Evolutionary conservation across 2,797 vertebrate genomes (phyloP), one percentile per base, ranked within the genome.

Genomic region (Sebastes kiyomatsui): DNA sequence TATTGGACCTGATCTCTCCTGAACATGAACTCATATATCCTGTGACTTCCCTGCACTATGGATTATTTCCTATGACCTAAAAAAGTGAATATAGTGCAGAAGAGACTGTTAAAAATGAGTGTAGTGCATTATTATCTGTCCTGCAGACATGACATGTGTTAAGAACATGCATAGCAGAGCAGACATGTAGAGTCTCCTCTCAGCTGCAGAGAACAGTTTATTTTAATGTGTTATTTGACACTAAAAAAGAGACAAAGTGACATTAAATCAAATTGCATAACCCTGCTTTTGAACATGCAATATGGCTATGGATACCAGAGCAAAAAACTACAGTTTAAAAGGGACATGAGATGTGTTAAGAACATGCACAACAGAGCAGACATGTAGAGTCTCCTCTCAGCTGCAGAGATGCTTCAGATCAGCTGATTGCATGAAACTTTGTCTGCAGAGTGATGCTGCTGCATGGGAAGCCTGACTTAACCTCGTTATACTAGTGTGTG

Each of bases 391-490:
- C 59, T 55, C 49, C 54, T n/a, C 33, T 35, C 56, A 67, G 72
- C 78, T 75, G 71, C 66, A 46, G 71, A 76, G 56, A 79, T 71
- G 83, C 67, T 75, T 32, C 61, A 25, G 3, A 64, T 38, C 67
- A 72, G 67, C 81, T 72, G 78, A 56, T 80, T 33, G 20, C 35
- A 35, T 35, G 35, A 64, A 87, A 92, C 64, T 83, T 72, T 30
- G 49, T 35, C 46, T 49, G 7, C 7, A 65, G 25, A 8, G 38
- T 3, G 33, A 65, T 67, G 79, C 54, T 77, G 68, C 33, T 65
- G 38, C 38, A 42, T 42, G 56, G 62, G 25, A 42, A 75, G 32
- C 67, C 55, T 62, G 73, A 23, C n/a, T 61, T 59, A 79, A 46
- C 38, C 55, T 27, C n/a, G 11, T 23, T 77, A 18, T 55, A 10